Base-by-base conservation (phyloP, 2,888 invertebrate genomes). In the Metellina segmentata region DNA sequence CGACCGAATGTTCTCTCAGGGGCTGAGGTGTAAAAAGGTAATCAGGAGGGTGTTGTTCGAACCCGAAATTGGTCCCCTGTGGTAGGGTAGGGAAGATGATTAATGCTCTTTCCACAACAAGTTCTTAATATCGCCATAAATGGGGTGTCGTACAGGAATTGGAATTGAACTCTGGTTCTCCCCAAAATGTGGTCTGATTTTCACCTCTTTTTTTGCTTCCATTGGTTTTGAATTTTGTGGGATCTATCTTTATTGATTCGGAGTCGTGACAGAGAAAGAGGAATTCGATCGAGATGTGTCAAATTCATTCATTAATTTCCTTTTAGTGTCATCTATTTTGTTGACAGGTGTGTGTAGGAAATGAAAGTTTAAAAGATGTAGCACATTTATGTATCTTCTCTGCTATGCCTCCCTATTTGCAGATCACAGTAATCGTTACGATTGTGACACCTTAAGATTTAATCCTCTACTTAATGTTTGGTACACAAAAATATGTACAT, bases 11-110 rank as follows among this genome's bases (percentile, higher is more conserved):
- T 20, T 85, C 34, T 85, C 20, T 16, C 13, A n/a, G 61, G 20
- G n/a, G 61, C 72, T 75, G 53, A 52, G 70, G 78, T 86, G 85
- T 78, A 86, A 78, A 86, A 69, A 6, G 78, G 70, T 70, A 77
- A 85, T 77, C 77, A 85, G 48, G 48, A 48, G 7, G 49, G 11
- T 51, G 77, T 78, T 85, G 74, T 70, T 77, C 48, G 51, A 49
- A 13, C 61, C 61, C 20, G 48, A 85, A 85, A 85, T 77, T n/a
- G 52, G 20, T 19, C 70, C 13, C 77, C 13, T 16, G 11, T 61
- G 61, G 9, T 9, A 61, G 61, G 61, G 9, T 51, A 9, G 48
- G 52, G 78, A 48, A 48, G 34, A 53, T 75, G 85, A 85, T 85
- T 61, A 85, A 85, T 49, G 75, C 48, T 61, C 48, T 61, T 75